Conservation (phyloP, 2,888 invertebrate genomes). For the Drosophila recens region DNA sequence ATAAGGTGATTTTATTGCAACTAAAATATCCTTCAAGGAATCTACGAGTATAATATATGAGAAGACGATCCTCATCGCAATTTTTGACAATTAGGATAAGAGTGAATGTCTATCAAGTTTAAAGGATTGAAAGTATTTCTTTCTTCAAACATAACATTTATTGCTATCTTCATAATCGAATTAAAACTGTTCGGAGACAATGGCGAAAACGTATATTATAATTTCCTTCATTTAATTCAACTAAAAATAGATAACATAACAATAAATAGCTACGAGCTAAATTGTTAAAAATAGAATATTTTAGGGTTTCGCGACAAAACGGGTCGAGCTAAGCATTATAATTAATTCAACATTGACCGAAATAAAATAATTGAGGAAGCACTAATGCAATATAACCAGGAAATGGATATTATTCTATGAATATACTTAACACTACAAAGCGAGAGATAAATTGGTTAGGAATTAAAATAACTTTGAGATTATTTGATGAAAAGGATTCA, state of each 20-base stretch:
- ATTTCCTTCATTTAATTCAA: conserved; percentile 11
- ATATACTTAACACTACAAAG: neutral
- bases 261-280: conserved; percentile 43
- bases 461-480: neutral
- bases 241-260: conserved; percentile 30
- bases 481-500: no score
- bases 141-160: neutral
- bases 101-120: neutral
- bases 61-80: neutral
- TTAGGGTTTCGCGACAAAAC: conserved; percentile 38
- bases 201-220: conserved; percentile 2
- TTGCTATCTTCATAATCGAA: neutral
- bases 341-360: conserved; percentile 1
- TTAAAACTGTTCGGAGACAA: neutral
- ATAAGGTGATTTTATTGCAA: neutral
- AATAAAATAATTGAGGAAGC: conserved; percentile 4
- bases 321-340: conserved; percentile 19
- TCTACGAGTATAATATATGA: neutral
- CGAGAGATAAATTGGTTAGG: neutral
- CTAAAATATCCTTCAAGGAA: neutral
- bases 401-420: neutral
- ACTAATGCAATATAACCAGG: neutral
- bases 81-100: neutral
- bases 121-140: neutral
- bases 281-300: conserved; percentile 41